These are phyloP conservation scores for Pectinophora gossypiella DNA, from an alignment of 1,140 invertebrate genomes.

Conservation along the genomic window DNA sequence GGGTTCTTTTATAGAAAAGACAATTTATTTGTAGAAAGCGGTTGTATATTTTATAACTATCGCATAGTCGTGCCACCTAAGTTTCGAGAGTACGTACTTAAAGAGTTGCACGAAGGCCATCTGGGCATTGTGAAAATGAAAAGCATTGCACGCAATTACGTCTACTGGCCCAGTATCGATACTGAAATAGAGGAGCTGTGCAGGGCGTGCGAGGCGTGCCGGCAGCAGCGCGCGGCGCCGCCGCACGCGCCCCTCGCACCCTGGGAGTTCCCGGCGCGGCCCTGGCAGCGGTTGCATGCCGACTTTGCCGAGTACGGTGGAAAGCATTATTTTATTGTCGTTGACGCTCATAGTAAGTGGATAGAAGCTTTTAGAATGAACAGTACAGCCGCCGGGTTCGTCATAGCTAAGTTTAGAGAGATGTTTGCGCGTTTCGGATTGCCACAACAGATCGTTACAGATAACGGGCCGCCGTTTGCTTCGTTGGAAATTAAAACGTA, in stretches of 20 bases:
- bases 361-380: slow-evolving; percentile 5
- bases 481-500: slow-evolving; percentile 23
- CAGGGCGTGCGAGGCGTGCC: slow-evolving; percentile 24
- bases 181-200: slow-evolving; percentile 42
- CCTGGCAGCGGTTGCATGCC: slow-evolving; percentile 27
- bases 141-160: slow-evolving; percentile 49
- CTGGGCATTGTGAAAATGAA: slow-evolving; percentile 69
- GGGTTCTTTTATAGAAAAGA: slow-evolving; percentile 23
- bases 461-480: slow-evolving; percentile 26
- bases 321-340: slow-evolving; percentile 2
- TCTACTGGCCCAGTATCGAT: slow-evolving; percentile 69
- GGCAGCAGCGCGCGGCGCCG: slow-evolving; percentile 23
- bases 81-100: slow-evolving; percentile 36
- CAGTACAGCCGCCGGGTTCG: not conserved
- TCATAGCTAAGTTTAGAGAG: not conserved
- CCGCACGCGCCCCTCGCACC: slow-evolving; percentile 25
- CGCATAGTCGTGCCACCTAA: slow-evolving; percentile 47
- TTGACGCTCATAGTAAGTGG: slow-evolving; percentile 10
- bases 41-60: slow-evolving; percentile 37
- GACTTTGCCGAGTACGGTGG: slow-evolving; percentile 10
- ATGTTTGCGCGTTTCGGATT: slow-evolving; percentile 23
- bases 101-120: slow-evolving; percentile 61
- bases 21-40: slow-evolving; percentile 19
- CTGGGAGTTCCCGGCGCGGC: slow-evolving; percentile 32
- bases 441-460: slow-evolving; percentile 25